Base-by-base conservation (phyloP, 53 echinoderm and acorn worm genomes). In the Paracentrotus lividus region DNA sequence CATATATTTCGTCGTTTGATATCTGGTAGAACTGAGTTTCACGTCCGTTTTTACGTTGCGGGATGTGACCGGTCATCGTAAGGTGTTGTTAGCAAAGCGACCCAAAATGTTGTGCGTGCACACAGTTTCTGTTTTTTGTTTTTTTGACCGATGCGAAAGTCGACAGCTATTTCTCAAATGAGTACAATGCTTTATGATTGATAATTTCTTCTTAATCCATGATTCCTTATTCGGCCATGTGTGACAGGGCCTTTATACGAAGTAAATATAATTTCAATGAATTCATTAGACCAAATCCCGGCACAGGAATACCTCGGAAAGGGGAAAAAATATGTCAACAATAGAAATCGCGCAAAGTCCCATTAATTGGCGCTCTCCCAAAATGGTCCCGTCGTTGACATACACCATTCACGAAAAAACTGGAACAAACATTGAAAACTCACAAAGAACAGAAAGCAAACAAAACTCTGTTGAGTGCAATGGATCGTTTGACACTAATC, bases 261-360 rank as follows among this genome's bases (percentile, higher is more conserved):
- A 21, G 72, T 36, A 36, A 40, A 40, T 38, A 38, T 18, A 38
- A 3, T 18, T 72, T 72, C 36, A 72, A 4, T 6, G 72, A 72
- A 72, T 38, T 36, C 72, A 40, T 40, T 14, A 72, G 72, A 36
- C 72, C 72, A 1, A 15, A 72, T 40, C 72, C n/a, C n/a, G n/a
- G 18, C 1, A 40, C 20, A 8, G 38, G 38, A 36, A 72, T 18
- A 36, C 36, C 16, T 38, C 36, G 5, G 1, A 72, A 72, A 72
- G 20, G 40, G n/a, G n/a, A n/a, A n/a, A n/a, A 36, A 72, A 18
- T 6, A 4, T 18, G 5, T 38, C 72, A 72, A 72, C 38, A 72
- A 40, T 20, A 69, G 69, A 69, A 69, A 69, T 69, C 38, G 69
- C 36, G 69, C 69, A 69, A 72, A 72, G 72, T 40, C 72, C 21